Evolutionary conservation across 1,140 invertebrate genomes (phyloP).

Genomic region (Temnothorax nylanderi): DNA sequence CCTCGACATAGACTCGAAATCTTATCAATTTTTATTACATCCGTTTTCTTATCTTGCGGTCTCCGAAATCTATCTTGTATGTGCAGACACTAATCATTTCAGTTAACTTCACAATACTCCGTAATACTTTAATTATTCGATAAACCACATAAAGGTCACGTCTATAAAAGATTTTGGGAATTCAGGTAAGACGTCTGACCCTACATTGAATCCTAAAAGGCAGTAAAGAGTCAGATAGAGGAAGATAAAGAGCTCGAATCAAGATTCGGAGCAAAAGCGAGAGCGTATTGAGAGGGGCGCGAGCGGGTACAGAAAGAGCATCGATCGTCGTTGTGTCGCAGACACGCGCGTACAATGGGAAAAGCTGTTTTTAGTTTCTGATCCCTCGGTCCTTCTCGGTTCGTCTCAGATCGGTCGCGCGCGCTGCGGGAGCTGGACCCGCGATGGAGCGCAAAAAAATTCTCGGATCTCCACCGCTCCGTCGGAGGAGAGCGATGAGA

Average conservation of each 20-base stretch:
- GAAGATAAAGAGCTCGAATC: neutral
- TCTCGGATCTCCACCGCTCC: neutral
- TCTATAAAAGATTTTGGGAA: neutral
- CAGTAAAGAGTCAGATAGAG: neutral
- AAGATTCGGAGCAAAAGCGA: neutral
- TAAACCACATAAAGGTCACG: no score
- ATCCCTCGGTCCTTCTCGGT: neutral
- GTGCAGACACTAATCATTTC: neutral
- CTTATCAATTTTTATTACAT: slow-evolving; percentile 2
- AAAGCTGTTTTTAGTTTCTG: slow-evolving; percentile 8
- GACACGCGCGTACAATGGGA: slow-evolving; percentile 19
- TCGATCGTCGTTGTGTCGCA: slow-evolving; percentile 41
- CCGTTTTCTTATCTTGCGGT: neutral
- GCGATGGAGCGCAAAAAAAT: slow-evolving; percentile 21
- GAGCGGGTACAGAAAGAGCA: slow-evolving; percentile 12
- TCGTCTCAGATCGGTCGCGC: neutral
- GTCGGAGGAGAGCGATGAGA: slow-evolving; percentile 12
- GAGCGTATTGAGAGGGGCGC: slow-evolving; percentile 5
- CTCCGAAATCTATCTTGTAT: neutral
- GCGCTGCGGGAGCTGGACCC: neutral
- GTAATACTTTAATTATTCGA: no score
- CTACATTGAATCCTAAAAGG: neutral
- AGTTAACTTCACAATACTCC: neutral
- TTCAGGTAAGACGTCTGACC: neutral
- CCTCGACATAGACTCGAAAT: neutral